Evolutionary conservation across 2,888 invertebrate genomes (phyloP).

Genomic region (Zygothrica quintamaculata): DNA sequence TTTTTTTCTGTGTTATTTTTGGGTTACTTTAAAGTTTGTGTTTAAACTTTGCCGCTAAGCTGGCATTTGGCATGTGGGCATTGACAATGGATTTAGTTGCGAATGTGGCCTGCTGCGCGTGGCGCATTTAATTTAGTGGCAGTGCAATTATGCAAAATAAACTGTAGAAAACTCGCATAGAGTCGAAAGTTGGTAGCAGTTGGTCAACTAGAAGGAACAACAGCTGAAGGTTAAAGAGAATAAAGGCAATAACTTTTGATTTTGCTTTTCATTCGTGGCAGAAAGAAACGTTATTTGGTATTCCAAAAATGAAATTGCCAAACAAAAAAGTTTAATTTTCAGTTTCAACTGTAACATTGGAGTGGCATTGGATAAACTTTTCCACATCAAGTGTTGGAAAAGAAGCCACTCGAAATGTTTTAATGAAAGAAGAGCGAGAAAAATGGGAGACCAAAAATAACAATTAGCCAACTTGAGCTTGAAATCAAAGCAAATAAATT

Average conservation of each 20-base stretch:
- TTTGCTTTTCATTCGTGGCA: constrained; percentile 46
- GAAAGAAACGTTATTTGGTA: constrained; percentile 32
- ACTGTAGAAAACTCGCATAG: constrained; percentile 54
- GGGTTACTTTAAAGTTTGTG: constrained; percentile 55
- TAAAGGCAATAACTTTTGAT: constrained; percentile 34
- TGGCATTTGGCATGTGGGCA: constrained; percentile 11
- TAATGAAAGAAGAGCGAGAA: constrained; percentile 8
- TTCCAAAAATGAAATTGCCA: constrained; percentile 59
- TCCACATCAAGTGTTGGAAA: constrained; percentile 13
- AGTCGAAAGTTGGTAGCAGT: too few relatives aligned
- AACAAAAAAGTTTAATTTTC: constrained; percentile 53
- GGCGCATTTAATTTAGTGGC: constrained; percentile 72
- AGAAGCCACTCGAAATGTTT: neutral
- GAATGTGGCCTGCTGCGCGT: constrained; percentile 41
- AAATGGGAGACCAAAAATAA: constrained; percentile 42
- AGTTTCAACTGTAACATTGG: constrained; percentile 20
- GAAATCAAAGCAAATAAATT: constrained; percentile 38
- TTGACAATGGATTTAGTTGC: constrained; percentile 1
- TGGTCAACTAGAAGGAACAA: constrained; percentile 36
- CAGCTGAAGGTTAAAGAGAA: constrained; percentile 9
- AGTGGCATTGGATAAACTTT: constrained; percentile 58
- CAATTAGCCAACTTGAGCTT: constrained; percentile 62
- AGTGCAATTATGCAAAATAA: constrained; percentile 76
- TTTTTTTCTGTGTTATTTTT: too few relatives aligned
- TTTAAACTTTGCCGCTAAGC: constrained; percentile 37